These are phyloP conservation scores for Semaprochilodus insignis DNA, from an alignment of 2,797 vertebrate genomes.

Conservation along the genomic window DNA sequence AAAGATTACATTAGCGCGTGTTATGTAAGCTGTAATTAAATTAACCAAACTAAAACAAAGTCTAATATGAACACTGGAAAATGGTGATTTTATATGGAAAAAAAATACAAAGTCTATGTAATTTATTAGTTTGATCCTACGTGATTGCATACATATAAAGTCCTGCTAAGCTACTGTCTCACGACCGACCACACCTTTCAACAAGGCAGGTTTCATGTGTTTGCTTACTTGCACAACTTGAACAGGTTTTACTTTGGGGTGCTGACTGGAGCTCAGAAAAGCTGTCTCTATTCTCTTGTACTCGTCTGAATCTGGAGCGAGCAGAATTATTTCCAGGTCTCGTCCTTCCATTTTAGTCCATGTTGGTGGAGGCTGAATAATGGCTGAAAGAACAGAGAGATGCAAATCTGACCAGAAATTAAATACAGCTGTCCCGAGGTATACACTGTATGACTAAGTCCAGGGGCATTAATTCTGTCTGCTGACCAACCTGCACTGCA, in stretches of 20 bases:
- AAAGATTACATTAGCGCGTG: no score
- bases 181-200: background rate
- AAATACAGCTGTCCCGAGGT: background rate
- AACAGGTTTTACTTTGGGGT: background rate
- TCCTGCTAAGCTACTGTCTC: no score
- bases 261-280: constrained; percentile 53
- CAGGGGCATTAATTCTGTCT: no score
- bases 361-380: constrained; percentile 59
- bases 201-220: background rate
- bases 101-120: no score
- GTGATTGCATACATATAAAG: no score
- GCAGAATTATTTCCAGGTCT: constrained; percentile 42
- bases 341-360: constrained; percentile 61
- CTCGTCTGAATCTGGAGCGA: constrained; percentile 52
- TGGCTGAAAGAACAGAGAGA: constrained; percentile 44
- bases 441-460: background rate
- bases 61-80: no score
- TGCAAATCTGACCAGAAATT: background rate
- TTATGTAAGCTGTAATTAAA: no score
- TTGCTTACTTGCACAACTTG: constrained; percentile 58
- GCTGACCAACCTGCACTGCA: no score
- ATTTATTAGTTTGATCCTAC: no score
- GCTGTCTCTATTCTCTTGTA: constrained; percentile 51
- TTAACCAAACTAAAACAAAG: no score
- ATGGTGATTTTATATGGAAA: no score